A percentile compares a stretch with the other conserved stretches of the same genome.
Evolutionary conservation across 92 coral and sea anemone genomes (phyloP).

Genomic region (Heteractis magnifica): DNA sequence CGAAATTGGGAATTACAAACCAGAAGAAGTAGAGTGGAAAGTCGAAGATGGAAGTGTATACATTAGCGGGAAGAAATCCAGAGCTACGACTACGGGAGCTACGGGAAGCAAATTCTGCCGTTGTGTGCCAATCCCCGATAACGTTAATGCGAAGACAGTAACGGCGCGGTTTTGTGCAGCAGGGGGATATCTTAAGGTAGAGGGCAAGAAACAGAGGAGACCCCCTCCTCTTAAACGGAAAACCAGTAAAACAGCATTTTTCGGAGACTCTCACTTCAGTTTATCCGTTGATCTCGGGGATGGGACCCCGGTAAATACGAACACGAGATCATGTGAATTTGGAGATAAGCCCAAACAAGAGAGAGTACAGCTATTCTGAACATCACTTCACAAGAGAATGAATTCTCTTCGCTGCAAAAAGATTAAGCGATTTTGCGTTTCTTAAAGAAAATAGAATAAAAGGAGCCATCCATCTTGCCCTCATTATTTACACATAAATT

Average conservation of each 20-base stretch:
- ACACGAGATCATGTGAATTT: background rate
- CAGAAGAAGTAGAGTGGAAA: constrained; percentile 47
- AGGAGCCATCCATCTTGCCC: too few relatives aligned
- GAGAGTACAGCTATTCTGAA: constrained; percentile 11
- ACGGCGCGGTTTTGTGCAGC: constrained; percentile 38
- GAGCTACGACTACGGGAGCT: constrained; percentile 21
- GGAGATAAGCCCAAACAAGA: background rate
- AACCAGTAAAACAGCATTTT: constrained; percentile 38
- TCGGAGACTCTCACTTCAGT: constrained; percentile 46
- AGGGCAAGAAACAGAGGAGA: constrained; percentile 39
- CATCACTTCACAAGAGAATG: background rate
- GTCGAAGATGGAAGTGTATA: constrained; percentile 49
- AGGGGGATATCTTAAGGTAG: constrained; percentile 53
- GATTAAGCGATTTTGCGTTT: background rate
- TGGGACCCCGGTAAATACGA: background rate
- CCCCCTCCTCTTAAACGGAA: background rate
- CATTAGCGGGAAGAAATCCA: constrained; percentile 40
- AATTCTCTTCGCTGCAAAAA: background rate
- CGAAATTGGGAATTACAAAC: constrained; percentile 54
- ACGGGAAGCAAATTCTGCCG: constrained; percentile 52
- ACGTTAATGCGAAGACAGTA: constrained; percentile 44
- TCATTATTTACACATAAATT: too few relatives aligned
- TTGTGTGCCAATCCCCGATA: constrained; percentile 52
- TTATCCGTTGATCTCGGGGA: constrained; percentile 56
- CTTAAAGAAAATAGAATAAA: background rate